Conservation (phyloP, 2,113 vertebrate genomes). For the Mirounga angustirostris region DNA sequence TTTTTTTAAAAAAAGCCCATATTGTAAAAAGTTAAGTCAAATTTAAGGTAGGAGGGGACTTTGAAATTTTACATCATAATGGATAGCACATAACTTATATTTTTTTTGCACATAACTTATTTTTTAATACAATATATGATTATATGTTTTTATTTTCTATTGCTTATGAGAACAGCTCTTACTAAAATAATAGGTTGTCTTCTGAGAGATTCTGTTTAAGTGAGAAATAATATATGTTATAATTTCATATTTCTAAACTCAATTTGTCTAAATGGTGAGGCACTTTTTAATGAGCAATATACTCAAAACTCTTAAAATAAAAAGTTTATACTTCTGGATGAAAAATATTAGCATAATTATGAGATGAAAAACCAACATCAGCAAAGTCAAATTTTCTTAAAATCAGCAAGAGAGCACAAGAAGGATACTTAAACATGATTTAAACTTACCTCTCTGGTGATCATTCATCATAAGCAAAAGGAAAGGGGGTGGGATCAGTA, state of each 20-base stretch:
- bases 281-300: not conserved
- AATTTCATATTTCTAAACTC: conserved; percentile 45
- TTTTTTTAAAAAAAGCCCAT: not conserved
- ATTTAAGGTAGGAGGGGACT: not conserved
- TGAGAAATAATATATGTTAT: conserved; percentile 45
- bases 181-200: not conserved
- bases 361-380: conserved; percentile 72
- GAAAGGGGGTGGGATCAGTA: not conserved
- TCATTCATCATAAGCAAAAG: conserved; percentile 56
- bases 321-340: not conserved
- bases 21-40: not conserved
- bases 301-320: not conserved
- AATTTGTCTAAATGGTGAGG: not conserved
- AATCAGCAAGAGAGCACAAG: conserved; percentile 58
- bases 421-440: conserved; percentile 46
- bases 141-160: not conserved
- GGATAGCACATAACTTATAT: not conserved
- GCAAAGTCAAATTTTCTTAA: conserved; percentile 59
- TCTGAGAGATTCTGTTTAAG: conserved; percentile 26
- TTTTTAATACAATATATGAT: not conserved
- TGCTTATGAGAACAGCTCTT: not conserved
- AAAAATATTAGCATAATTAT: conserved; percentile 18
- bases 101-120: not conserved
- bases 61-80: not conserved
- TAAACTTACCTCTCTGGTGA: conserved; percentile 44